Evolutionary conservation across 2,797 vertebrate species (phyloP).

Genomic region (Rousettus madagascariensis): DNA sequence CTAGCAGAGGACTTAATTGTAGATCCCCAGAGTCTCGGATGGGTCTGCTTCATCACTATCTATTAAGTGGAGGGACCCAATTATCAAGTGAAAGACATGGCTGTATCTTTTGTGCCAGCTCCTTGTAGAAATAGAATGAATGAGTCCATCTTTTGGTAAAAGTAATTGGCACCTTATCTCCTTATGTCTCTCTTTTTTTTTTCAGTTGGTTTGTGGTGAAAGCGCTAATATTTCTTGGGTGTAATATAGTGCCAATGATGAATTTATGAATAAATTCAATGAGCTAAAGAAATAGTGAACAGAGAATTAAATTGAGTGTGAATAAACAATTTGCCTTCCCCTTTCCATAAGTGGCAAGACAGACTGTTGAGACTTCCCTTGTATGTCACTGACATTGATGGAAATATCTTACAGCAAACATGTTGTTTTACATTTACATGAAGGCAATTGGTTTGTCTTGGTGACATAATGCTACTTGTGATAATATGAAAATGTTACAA

Average conservation of each 20-base stretch:
- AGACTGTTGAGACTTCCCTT: conserved; percentile 39
- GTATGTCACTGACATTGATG: conserved; percentile 64
- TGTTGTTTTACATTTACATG: conserved; percentile 67
- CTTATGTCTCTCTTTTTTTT: neutral
- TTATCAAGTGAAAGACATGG: neutral
- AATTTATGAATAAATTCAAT: conserved; percentile 44
- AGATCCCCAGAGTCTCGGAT: neutral
- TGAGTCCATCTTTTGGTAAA: conserved; percentile 1
- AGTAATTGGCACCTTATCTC: neutral
- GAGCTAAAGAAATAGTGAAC: conserved; percentile 40
- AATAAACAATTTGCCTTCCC: conserved; percentile 38
- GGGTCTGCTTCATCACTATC: neutral
- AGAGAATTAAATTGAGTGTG: conserved; percentile 42
- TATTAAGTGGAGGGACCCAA: neutral
- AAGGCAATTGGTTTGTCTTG: conserved; percentile 62
- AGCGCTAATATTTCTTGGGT: neutral
- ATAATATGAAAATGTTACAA: conserved; percentile 49
- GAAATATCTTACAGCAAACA: conserved; percentile 62
- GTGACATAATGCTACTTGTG: conserved; percentile 59
- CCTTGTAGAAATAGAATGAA: neutral
- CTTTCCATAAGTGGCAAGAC: conserved; percentile 29
- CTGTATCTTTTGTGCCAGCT: neutral
- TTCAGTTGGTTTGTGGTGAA: neutral
- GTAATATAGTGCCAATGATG: neutral
- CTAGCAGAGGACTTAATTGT: neutral